Base-by-base conservation (phyloP, 2,113 vertebrate species). In the Vimba vimba region DNA sequence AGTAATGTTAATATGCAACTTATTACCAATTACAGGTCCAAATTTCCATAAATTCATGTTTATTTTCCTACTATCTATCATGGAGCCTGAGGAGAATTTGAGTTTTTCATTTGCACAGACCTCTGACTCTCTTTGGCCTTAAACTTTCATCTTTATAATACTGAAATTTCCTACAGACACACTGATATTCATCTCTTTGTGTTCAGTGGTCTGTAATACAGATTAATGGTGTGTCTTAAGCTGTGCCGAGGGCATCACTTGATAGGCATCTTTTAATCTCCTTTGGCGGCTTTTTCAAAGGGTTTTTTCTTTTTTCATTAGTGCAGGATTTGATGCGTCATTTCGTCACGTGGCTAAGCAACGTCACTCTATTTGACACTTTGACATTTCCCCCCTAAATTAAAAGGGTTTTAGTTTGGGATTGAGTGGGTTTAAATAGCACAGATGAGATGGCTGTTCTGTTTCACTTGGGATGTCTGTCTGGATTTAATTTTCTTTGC, bases 391-490 rank as follows among this genome's bases (percentile, higher is more conserved):
- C 33, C 25, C 27, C 2, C 2, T 68, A 6, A 47, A 27, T 64
- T 25, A 2, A 25, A 47, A 74, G 4, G 39, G 71, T 7, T 47
- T 74, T n/a, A 74, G 23, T 25, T 47, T 0, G 12, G 71, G 21
- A 12, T 71, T 71, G 19, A 71, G 4, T 11, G 19, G 68, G 2
- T 23, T 71, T 71, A 43, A 23, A 6, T 39, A 23, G 23, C 8
- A 36, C 21, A 5, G 33, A 17, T 36, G 66, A 11, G 33, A 69
- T 69, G 66, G 68, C 19, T 89, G 83, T 43, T 78, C 83, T 83
- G 36, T 83, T 74, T 84, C 36, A 39, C n/a, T 75, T 57, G 87
- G 88, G 57, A 79, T 83, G 36, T 33, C 0, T 52, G 25, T 74
- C 80, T 43, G 45, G n/a, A 19, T 25, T 25, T 50, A 0, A 27